Base-by-base conservation (phyloP, 2,888 invertebrate genomes). In the Amblyteles armatorius region DNA sequence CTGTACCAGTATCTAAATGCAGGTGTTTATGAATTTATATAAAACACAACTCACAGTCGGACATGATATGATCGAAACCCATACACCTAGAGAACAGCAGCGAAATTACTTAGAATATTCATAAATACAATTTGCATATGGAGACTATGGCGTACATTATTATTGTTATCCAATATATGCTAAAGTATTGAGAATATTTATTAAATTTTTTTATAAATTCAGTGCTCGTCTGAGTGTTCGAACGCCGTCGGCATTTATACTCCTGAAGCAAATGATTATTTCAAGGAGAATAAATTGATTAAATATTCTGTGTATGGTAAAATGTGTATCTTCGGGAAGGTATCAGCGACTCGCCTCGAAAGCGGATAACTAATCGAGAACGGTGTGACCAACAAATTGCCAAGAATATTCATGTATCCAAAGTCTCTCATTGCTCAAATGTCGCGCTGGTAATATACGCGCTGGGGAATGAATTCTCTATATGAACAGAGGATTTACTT, bases 71-170 rank as follows among this genome's bases (percentile, higher is more conserved):
- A 22, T 48, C 52, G 7, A 29, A 63, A 40, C 50, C 67, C 48
- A 40, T 50, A 33, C 67, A 40, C 72, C 36, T 79, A 73, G 55
- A 22, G 22, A 55, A 65, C 48, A 57, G 19, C 74, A 67, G 71
- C 78, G 65, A 82, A 82, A 74, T 78, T 79, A 55, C 79, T 48
- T 71, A 82, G 79, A 79, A 84, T 84, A 84, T 82, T 84, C 82
- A 84, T 82, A 16, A 60, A 63, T n/a, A 19, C 48, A 52, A 19
- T 82, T 74, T 82, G 78, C 82, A 82, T 79, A 74, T 26, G 73
- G 79, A 74, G 63, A 79, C 78, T 79, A 52, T 19, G 11, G 55
- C 55, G 19, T 22, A 9, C 9, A 26, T 5, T 40, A 40, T 40
- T 40, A 40, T 40, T 40, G 11, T 40, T 40, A 40, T 40, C 3